Evolutionary conservation across 1,140 invertebrate genomes (phyloP).

Genomic region (Trialeurodes vaporariorum): DNA sequence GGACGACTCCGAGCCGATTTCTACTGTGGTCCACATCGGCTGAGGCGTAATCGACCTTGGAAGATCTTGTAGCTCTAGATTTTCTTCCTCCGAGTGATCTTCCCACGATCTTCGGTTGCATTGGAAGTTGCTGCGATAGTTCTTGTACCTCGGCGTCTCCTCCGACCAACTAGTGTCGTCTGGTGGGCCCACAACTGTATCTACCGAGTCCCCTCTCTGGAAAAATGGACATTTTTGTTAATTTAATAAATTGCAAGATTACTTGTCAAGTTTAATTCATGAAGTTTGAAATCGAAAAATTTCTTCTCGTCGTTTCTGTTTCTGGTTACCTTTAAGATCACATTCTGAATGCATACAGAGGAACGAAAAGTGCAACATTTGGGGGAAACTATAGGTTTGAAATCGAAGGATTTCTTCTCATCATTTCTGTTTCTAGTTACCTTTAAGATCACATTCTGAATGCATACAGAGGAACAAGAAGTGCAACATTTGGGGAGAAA

Average conservation of each 20-base stretch:
- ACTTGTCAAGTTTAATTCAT: slow-evolving; percentile 12
- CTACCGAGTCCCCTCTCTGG: slow-evolving; percentile 44
- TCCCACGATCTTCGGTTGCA: slow-evolving; percentile 39
- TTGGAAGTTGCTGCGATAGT: neutral
- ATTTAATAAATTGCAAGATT: neutral
- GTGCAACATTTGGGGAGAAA: no score
- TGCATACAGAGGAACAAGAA: no score
- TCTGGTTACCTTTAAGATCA: no score
- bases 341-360: no score
- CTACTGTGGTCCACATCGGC: slow-evolving; percentile 36
- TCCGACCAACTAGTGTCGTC: slow-evolving; percentile 23
- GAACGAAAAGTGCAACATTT: no score
- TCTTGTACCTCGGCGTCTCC: slow-evolving; percentile 9
- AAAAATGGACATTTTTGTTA: slow-evolving; percentile 18
- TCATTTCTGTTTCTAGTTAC: no score
- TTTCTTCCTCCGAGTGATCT: slow-evolving; percentile 44
- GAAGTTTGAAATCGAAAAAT: slow-evolving; percentile 11
- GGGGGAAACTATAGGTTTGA: no score
- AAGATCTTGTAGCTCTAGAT: slow-evolving; percentile 42
- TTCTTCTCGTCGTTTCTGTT: slow-evolving; percentile 11
- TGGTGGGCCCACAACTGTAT: slow-evolving; percentile 39
- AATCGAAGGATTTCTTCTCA: no score
- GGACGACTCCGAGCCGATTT: slow-evolving; percentile 36
- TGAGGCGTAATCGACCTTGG: slow-evolving; percentile 36
- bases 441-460: no score